Evolutionary conservation across 2,888 invertebrate genomes (phyloP).

Genomic region (Xestoiulus laeticollis): DNA sequence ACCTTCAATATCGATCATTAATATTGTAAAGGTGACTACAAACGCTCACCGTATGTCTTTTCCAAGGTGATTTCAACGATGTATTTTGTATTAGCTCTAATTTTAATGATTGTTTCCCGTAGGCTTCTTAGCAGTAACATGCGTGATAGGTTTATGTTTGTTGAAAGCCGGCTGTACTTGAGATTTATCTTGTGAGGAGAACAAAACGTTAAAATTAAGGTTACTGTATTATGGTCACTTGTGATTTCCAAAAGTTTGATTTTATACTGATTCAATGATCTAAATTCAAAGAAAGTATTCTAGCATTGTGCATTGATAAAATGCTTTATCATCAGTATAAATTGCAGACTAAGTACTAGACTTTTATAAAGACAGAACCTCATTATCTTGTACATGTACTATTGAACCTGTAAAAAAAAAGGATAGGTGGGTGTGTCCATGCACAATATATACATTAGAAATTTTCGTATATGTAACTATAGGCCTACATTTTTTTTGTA

Average conservation of each 20-base stretch:
- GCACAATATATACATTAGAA: too few species aligned
- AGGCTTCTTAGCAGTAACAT: not conserved
- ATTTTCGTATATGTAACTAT: too few species aligned
- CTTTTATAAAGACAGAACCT: not conserved
- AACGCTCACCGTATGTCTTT: not conserved
- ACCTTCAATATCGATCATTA: slow-evolving; percentile 42
- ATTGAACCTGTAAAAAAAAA: not conserved
- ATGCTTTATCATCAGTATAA: not conserved
- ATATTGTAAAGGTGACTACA: not conserved
- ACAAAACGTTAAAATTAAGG: not conserved
- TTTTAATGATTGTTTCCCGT: not conserved
- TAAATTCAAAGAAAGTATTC: not conserved
- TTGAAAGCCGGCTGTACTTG: not conserved
- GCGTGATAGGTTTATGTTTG: not conserved
- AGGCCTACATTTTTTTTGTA: too few species aligned
- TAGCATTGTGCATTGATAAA: not conserved
- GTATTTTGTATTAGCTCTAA: not conserved
- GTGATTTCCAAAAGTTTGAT: not conserved
- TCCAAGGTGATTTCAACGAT: slow-evolving; percentile 16
- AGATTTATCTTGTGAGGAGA: not conserved
- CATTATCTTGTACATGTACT: not conserved
- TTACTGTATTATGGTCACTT: not conserved
- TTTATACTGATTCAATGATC: not conserved
- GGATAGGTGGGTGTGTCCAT: not conserved
- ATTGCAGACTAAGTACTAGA: not conserved